Conservation (phyloP, 1,140 invertebrate genomes). For the Mylabris phalerata region DNA sequence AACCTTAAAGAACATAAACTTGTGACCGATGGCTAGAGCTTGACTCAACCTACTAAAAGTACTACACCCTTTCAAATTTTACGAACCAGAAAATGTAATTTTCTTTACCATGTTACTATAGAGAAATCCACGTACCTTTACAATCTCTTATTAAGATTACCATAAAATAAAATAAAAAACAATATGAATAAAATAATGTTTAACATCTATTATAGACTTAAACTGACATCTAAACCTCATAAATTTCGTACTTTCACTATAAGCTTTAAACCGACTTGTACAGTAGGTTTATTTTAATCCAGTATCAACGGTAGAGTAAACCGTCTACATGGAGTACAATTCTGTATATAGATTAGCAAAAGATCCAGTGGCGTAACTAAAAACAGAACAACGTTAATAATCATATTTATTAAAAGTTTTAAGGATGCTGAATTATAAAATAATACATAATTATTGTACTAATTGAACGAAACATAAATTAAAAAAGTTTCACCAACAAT, state of each 20-base stretch:
- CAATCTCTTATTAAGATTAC: not conserved
- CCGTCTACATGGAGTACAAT: not conserved
- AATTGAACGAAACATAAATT: no score
- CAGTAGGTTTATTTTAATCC: not conserved
- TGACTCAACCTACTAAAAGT: not conserved
- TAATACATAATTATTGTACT: no score
- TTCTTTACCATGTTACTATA: conserved; percentile 24
- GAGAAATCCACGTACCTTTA: conserved; percentile 26
- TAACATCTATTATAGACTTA: no score
- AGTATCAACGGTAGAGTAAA: not conserved
- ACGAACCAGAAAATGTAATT: conserved; percentile 31
- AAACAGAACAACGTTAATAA: no score
- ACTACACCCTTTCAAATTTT: conserved; percentile 25
- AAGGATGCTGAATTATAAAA: no score
- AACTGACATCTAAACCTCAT: no score
- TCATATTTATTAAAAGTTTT: no score
- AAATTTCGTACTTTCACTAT: not conserved
- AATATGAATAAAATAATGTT: not conserved
- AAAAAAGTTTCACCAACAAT: no score
- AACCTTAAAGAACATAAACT: not conserved
- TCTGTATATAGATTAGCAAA: no score
- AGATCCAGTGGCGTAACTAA: no score
- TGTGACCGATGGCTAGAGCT: conserved; percentile 10
- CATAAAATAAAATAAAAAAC: conserved; percentile 16
- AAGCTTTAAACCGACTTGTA: not conserved